phyloP scores from a whole-genome alignment of 2,797 vertebrate species.

The Cyclopterus lumpus region DNA sequence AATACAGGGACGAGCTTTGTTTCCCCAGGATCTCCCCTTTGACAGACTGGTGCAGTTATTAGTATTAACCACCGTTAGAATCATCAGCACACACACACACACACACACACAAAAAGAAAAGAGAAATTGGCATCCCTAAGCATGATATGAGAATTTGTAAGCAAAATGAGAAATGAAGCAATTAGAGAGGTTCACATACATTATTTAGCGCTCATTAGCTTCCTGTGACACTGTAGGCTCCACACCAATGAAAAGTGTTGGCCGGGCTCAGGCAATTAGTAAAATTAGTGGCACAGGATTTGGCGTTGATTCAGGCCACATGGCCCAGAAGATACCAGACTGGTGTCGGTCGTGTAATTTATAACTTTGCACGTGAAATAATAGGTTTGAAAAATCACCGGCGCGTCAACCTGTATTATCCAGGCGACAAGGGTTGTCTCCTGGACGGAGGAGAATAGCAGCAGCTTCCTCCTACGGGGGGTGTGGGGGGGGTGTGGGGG shows the following conservation, averaged over 20 bases:
- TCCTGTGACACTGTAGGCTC: conserved; percentile 85
- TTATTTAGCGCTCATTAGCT: conserved; percentile 91
- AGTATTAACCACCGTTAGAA: conserved; percentile 79
- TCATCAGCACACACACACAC: conserved; percentile 56
- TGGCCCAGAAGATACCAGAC: conserved; percentile 88
- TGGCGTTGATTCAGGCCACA: conserved; percentile 88
- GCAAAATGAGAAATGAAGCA: conserved; percentile 89
- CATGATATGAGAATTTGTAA: conserved; percentile 84
- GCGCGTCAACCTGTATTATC: conserved; percentile 78
- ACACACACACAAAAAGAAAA: conserved; percentile 47
- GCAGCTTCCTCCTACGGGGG: conserved; percentile 52
- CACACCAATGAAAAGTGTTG: conserved; percentile 86
- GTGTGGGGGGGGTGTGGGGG: not conserved
- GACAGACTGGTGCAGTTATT: conserved; percentile 69
- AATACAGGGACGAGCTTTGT: conserved; percentile 44
- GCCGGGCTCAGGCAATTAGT: conserved; percentile 87
- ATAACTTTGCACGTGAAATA: conserved; percentile 86
- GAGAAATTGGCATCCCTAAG: conserved; percentile 76
- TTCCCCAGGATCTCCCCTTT: conserved; percentile 57
- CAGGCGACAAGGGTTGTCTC: conserved; percentile 68
- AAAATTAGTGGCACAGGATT: conserved; percentile 89
- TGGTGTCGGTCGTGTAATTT: conserved; percentile 85
- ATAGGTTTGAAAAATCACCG: conserved; percentile 86
- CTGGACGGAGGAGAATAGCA: conserved; percentile 63
- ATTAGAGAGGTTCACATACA: conserved; percentile 88